Evolutionary conservation across 2,797 vertebrate species (phyloP).

Genomic region (Cygnus olor): DNA sequence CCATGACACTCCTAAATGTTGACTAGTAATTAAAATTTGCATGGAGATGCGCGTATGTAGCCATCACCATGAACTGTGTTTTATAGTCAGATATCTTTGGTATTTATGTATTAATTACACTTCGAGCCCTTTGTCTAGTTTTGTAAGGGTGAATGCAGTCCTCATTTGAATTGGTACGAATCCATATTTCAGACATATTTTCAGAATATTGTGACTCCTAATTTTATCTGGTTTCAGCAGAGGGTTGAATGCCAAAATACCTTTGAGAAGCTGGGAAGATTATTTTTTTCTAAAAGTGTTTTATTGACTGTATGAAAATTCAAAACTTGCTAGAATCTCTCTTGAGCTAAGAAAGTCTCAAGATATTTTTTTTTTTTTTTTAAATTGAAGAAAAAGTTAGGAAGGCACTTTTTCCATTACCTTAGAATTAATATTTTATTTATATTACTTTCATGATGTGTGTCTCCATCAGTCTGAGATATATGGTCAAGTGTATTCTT

Average conservation of each 20-base stretch:
- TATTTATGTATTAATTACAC: slow-evolving; percentile 5
- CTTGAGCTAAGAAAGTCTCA: background rate
- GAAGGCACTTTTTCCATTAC: slow-evolving; percentile 30
- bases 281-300: background rate
- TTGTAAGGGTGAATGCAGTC: background rate
- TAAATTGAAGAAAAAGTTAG: slow-evolving; percentile 36
- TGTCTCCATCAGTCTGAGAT: slow-evolving; percentile 39
- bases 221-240: background rate
- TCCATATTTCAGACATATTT: background rate
- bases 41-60: background rate
- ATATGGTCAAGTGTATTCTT: slow-evolving; percentile 51
- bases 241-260: background rate
- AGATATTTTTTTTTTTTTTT: background rate
- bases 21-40: background rate
- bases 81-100: background rate
- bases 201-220: background rate
- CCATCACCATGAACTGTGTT: background rate
- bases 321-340: slow-evolving; percentile 1
- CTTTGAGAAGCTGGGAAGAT: background rate
- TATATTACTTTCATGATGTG: slow-evolving; percentile 44
- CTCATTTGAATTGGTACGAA: background rate
- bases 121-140: background rate
- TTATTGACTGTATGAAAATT: background rate
- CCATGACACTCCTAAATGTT: background rate
- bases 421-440: slow-evolving; percentile 70